phyloP scores from a whole-genome alignment of 2,888 invertebrate genomes.

The Eilema griseolum region DNA sequence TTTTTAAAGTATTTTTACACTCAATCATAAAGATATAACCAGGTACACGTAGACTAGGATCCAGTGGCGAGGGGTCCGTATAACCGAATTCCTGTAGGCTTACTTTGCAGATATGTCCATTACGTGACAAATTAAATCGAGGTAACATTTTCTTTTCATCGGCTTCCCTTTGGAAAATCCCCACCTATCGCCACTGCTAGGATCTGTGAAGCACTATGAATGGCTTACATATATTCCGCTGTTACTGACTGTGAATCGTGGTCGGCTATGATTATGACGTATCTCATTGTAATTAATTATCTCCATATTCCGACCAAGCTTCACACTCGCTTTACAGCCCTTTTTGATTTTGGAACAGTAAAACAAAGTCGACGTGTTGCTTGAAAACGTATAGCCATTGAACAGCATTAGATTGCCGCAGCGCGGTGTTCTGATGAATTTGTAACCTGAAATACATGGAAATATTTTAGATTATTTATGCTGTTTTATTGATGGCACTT shows the following conservation, averaged over 20 bases:
- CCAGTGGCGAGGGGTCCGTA: too few species aligned
- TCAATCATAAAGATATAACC: not conserved
- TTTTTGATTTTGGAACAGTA: constrained; percentile 21
- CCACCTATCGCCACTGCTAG: too few species aligned
- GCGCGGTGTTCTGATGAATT: not conserved
- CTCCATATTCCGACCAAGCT: constrained; percentile 11
- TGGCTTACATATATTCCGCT: not conserved
- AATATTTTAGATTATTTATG: too few species aligned
- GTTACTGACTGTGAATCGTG: not conserved
- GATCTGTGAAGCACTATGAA: not conserved
- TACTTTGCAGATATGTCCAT: too few species aligned
- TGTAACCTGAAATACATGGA: constrained; percentile 6
- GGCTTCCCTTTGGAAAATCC: too few species aligned
- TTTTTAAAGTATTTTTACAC: not conserved
- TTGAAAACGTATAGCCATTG: constrained; percentile 44
- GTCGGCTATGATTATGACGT: constrained; percentile 8
- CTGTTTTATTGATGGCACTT: too few species aligned
- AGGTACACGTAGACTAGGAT: not conserved
- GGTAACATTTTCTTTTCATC: too few species aligned
- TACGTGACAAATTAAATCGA: too few species aligned
- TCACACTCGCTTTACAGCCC: constrained; percentile 31
- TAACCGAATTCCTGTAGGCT: too few species aligned
- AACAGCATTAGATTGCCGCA: constrained; percentile 29
- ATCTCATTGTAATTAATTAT: constrained; percentile 9
- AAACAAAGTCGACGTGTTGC: not conserved